Conservation (phyloP, 2,888 invertebrate genomes). For the Drosophila neonasuta region DNA sequence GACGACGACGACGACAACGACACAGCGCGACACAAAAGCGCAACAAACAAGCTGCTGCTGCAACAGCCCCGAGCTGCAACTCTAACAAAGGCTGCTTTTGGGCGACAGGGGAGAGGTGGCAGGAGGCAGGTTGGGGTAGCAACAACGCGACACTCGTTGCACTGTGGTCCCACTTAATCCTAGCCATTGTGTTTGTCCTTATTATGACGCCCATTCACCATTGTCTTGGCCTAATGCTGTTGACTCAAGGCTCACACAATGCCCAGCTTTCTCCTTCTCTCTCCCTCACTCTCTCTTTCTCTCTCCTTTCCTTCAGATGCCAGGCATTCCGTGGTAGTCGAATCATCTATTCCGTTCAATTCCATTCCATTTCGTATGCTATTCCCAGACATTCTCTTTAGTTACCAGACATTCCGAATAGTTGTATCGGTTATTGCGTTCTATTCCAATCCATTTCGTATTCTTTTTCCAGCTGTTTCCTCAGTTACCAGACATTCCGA, state of each 20-base stretch:
- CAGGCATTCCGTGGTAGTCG: too few relatives aligned
- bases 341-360: too few relatives aligned
- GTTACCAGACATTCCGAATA: constrained; percentile 14
- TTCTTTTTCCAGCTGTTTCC: too few relatives aligned
- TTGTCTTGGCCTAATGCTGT: constrained; percentile 66
- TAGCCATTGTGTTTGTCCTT: constrained; percentile 66
- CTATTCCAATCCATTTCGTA: too few relatives aligned
- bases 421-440: constrained; percentile 6
- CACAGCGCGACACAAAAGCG: constrained; percentile 62
- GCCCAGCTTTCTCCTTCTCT: constrained; percentile 1
- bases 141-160: constrained; percentile 49
- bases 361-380: too few relatives aligned
- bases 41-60: constrained; percentile 66
- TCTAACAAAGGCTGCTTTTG: constrained; percentile 50
- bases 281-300: too few relatives aligned
- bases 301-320: background rate
- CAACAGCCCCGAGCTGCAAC: constrained; percentile 51
- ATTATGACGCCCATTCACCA: constrained; percentile 60
- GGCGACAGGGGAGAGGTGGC: background rate
- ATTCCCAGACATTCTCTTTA: too few relatives aligned
- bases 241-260: constrained; percentile 47
- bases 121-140: background rate
- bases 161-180: constrained; percentile 73
- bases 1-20: background rate
- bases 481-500: too few relatives aligned